A percentile compares a stretch with the other conserved stretches of the same genome.
Evolutionary conservation across 1,140 invertebrate genomes (phyloP).

Genomic region (Gryon sp.): DNA sequence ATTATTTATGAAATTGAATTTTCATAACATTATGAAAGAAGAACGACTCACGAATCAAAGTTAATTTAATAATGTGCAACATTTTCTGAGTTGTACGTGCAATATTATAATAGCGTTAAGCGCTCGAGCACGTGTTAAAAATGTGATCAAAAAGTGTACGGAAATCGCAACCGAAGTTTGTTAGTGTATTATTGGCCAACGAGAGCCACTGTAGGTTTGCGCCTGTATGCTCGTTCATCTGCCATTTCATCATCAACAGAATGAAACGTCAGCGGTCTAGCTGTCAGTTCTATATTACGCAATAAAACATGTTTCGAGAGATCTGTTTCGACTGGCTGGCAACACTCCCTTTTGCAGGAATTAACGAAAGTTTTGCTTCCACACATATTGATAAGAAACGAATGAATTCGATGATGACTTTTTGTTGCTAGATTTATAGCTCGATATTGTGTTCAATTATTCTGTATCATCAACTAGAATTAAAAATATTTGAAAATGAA

Average conservation of each 20-base stretch:
- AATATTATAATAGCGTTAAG: conserved; percentile 28
- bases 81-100: conserved; percentile 11
- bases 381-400: conserved; percentile 1
- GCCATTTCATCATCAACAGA: conserved; percentile 54
- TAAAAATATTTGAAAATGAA: too few species aligned
- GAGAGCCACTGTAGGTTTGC: too few species aligned
- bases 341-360: too few species aligned
- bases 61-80: conserved; percentile 27
- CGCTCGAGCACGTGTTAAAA: conserved; percentile 5
- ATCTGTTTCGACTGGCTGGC: conserved; percentile 2
- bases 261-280: conserved; percentile 49
- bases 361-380: conserved; percentile 13
- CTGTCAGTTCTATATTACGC: conserved; percentile 32
- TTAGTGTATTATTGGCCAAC: too few species aligned
- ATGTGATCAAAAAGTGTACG: conserved; percentile 12
- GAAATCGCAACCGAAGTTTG: conserved; percentile 6
- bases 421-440: background rate
- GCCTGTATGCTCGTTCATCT: conserved; percentile 18
- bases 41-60: conserved; percentile 12
- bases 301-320: conserved; percentile 44
- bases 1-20: conserved; percentile 28
- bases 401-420: too few species aligned
- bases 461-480: too few species aligned
- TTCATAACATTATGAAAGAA: conserved; percentile 16
- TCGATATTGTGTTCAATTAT: too few species aligned